Percentiles rank a stretch among this genome's conserved stretches.
Conservation (phyloP, 2,888 invertebrate genomes). For the Monopis laevigella region DNA sequence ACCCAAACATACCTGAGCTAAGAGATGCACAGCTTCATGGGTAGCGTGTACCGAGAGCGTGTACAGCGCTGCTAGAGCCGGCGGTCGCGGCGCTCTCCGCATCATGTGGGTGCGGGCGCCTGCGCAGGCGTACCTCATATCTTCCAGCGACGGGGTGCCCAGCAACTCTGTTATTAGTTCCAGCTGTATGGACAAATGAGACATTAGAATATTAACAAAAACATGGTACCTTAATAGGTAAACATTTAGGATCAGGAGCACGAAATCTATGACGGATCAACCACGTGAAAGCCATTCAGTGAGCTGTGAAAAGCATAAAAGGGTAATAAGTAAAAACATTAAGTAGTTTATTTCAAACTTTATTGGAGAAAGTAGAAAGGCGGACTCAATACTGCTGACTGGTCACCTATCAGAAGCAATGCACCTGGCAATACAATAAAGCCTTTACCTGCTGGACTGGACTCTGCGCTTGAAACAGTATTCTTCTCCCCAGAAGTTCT, state of each 20-base stretch:
- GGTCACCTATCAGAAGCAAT: no score
- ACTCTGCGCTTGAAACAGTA: slow-evolving; percentile 97
- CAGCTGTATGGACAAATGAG: slow-evolving; percentile 74
- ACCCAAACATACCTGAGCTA: slow-evolving; percentile 66
- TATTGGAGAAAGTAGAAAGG: no score
- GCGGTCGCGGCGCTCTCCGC: slow-evolving; percentile 86
- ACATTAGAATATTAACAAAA: no score
- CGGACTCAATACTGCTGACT: no score
- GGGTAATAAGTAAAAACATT: neutral
- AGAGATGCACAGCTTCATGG: slow-evolving; percentile 96
- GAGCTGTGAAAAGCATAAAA: neutral
- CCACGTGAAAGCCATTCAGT: neutral
- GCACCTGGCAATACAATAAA: no score
- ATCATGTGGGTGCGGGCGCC: slow-evolving; percentile 94
- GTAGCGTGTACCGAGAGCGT: slow-evolving; percentile 92
- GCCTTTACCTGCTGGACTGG: slow-evolving; percentile 95
- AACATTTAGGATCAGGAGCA: neutral
- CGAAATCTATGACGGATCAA: neutral
- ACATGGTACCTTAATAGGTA: no score
- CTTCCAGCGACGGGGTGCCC: slow-evolving; percentile 94
- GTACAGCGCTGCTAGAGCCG: slow-evolving; percentile 89
- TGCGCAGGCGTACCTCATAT: slow-evolving; percentile 97
- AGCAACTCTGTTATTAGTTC: slow-evolving; percentile 97
- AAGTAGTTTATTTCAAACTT: no score
- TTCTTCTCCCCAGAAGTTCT: slow-evolving; percentile 93